Conservation (phyloP, 2,888 invertebrate genomes). For the Scaptomyza parva region DNA sequence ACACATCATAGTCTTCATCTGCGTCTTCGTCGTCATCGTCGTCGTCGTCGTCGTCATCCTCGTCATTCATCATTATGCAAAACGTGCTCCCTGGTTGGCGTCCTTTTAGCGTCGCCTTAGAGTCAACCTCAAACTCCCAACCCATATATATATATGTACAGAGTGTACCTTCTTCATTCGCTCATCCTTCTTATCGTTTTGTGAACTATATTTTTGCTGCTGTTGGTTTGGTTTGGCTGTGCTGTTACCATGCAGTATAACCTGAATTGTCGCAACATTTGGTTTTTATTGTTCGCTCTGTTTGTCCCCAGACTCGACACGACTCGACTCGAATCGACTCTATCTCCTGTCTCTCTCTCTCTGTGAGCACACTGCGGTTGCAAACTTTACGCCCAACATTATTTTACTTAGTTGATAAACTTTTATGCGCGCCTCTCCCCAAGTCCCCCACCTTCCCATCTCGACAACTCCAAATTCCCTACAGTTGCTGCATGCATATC, state of each 20-base stretch:
- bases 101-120: slow-evolving; percentile 58
- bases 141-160: too few species aligned
- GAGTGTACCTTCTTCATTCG: background rate
- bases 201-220: slow-evolving; percentile 3
- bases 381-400: slow-evolving; percentile 78
- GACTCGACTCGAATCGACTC: too few species aligned
- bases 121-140: slow-evolving; percentile 8
- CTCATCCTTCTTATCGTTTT: background rate
- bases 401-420: slow-evolving; percentile 79
- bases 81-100: slow-evolving; percentile 70
- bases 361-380: slow-evolving; percentile 72
- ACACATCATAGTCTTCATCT: slow-evolving; percentile 55
- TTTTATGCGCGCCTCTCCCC: slow-evolving; percentile 57
- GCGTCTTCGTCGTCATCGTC: slow-evolving; percentile 55
- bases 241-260: slow-evolving; percentile 47
- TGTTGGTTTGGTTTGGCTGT: slow-evolving; percentile 2
- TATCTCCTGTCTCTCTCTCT: too few species aligned
- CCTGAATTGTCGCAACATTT: slow-evolving; percentile 78
- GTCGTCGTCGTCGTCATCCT: slow-evolving; percentile 42
- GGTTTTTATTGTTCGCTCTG: slow-evolving; percentile 72
- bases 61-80: slow-evolving; percentile 80
- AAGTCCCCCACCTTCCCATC: background rate
- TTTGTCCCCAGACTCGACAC: slow-evolving; percentile 16
- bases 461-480: slow-evolving; percentile 1
- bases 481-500: slow-evolving; percentile 29